These are phyloP conservation scores for Notothenia coriiceps DNA, from an alignment of 2,113 vertebrate genomes.

Conservation along the genomic window DNA sequence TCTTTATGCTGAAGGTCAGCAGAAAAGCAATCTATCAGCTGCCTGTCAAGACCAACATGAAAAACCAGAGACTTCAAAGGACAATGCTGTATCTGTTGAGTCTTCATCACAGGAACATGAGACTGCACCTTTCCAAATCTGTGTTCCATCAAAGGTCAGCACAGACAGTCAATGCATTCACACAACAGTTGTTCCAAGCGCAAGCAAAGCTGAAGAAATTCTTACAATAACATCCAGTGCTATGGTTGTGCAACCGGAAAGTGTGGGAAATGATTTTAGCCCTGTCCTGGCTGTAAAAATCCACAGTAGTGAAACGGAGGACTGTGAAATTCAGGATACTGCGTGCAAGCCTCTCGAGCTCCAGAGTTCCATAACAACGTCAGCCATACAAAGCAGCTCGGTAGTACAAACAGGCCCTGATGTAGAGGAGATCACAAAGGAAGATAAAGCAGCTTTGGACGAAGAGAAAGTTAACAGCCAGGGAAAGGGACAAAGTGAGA, in stretches of 20 bases:
- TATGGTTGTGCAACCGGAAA: conserved; percentile 29
- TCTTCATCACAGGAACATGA: conserved; percentile 52
- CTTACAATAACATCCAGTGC: conserved; percentile 22
- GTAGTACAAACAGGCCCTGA: conserved; percentile 49
- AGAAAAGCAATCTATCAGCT: conserved; percentile 46
- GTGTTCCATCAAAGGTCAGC: conserved; percentile 46
- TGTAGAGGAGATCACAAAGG: conserved; percentile 48
- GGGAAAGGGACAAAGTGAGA: conserved; percentile 25
- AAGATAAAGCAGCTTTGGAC: conserved; percentile 50
- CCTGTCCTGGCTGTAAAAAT: conserved; percentile 26
- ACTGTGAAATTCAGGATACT: conserved; percentile 61
- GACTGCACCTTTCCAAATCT: conserved; percentile 34
- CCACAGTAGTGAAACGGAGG: conserved; percentile 31
- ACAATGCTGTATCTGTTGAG: conserved; percentile 42
- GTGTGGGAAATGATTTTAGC: conserved; percentile 45
- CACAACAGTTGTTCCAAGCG: conserved; percentile 15
- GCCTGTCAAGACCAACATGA: conserved; percentile 50
- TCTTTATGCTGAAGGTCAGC: conserved; percentile 42
- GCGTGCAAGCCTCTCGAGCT: conserved; percentile 32
- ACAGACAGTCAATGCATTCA: conserved; percentile 42
- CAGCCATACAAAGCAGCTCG: conserved; percentile 52
- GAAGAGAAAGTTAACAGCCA: conserved; percentile 52
- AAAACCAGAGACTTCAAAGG: conserved; percentile 24
- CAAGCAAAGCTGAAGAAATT: conserved; percentile 47
- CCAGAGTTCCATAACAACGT: conserved; percentile 55